These are phyloP conservation scores for Climacteris rufus DNA, from an alignment of 2,113 vertebrate species.

Conservation along the genomic window DNA sequence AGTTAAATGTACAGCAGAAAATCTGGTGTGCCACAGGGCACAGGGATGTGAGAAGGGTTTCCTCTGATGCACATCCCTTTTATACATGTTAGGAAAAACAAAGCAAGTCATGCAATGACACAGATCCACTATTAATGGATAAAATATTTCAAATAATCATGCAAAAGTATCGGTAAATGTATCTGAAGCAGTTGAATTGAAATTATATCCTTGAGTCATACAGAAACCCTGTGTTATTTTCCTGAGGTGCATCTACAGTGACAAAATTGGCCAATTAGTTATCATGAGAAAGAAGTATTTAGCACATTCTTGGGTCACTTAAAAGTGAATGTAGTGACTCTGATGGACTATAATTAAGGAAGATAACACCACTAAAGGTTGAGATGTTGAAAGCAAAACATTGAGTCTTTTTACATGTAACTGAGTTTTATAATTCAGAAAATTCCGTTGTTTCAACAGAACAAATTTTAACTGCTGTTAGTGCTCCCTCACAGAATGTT, in stretches of 20 bases:
- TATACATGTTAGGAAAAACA: background rate
- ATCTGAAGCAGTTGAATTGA: background rate
- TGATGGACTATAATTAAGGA: background rate
- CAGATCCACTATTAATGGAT: background rate
- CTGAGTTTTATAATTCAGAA: background rate
- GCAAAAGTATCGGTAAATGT: background rate
- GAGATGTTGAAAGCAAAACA: background rate
- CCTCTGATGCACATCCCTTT: background rate
- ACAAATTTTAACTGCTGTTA: constrained; percentile 6
- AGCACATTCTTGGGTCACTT: background rate
- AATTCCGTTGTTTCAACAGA: background rate
- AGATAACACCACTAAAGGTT: background rate
- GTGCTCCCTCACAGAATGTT: background rate
- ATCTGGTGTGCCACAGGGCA: background rate
- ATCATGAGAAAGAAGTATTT: background rate
- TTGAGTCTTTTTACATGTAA: background rate
- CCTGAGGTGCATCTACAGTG: background rate
- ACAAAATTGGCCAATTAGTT: background rate
- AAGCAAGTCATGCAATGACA: background rate
- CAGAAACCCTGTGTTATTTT: background rate
- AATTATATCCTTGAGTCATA: background rate
- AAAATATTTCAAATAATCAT: background rate
- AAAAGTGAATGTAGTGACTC: background rate
- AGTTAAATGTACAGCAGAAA: background rate
- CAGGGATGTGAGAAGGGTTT: background rate